A percentile compares a stretch with the other conserved stretches of the same genome.
These are phyloP conservation scores for Papilio dardanus DNA, from an alignment of 1,140 invertebrate species.

Conservation along the genomic window DNA sequence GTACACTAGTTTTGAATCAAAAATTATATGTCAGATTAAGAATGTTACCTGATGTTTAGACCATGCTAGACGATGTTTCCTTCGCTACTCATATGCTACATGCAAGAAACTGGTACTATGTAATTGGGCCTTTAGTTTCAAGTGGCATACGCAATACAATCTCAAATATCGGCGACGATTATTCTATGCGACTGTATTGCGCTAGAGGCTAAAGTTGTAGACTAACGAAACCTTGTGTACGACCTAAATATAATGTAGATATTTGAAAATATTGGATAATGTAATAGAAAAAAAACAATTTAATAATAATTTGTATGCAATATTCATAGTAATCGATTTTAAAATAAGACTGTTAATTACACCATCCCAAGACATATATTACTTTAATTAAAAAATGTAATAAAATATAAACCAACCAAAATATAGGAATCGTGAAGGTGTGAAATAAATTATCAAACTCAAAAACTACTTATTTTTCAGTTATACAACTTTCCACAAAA, in stretches of 20 bases:
- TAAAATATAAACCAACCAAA: neutral
- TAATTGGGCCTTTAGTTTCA: too few species aligned
- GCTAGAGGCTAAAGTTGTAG: too few species aligned
- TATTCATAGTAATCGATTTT: neutral
- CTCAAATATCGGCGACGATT: too few species aligned
- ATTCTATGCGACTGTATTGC: too few species aligned
- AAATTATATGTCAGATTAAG: too few species aligned
- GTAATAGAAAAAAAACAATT: constrained; percentile 32
- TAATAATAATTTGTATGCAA: neutral
- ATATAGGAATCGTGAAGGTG: neutral
- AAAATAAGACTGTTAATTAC: constrained; percentile 26
- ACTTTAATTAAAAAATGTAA: constrained; percentile 2
- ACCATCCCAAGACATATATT: neutral
- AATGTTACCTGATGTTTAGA: too few species aligned
- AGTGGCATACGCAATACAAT: too few species aligned
- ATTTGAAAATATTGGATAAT: constrained; percentile 13
- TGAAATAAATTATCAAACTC: neutral
- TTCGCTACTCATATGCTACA: too few species aligned
- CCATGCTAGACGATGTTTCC: too few species aligned
- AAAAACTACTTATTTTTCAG: neutral
- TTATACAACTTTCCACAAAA: neutral
- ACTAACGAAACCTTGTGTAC: too few species aligned
- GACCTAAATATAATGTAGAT: neutral
- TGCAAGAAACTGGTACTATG: too few species aligned
- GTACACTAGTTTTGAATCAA: too few species aligned